phyloP scores from a whole-genome alignment of 2,888 invertebrate genomes.

The Nemotelus pantherinus region DNA sequence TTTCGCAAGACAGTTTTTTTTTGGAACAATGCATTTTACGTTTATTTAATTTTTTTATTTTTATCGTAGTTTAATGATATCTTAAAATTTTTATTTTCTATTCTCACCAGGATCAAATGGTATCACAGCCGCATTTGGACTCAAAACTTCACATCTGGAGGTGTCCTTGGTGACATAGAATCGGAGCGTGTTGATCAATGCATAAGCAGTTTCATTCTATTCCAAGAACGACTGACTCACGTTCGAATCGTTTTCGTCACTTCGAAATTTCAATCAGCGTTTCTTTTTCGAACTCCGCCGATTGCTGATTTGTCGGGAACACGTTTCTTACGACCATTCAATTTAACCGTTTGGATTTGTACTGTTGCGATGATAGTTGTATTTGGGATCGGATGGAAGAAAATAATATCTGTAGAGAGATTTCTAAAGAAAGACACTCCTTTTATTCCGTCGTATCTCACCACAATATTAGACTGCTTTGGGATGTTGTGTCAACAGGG shows the following conservation, averaged over 20 bases:
- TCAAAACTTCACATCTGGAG: slow-evolving; percentile 54
- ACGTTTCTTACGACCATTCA: slow-evolving; percentile 70
- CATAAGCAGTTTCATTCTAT: slow-evolving; percentile 53
- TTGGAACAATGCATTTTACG: too few species aligned
- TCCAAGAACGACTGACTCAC: slow-evolving; percentile 52
- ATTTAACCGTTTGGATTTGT: slow-evolving; percentile 68
- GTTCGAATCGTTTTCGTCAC: slow-evolving; percentile 52
- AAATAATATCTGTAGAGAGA: slow-evolving; percentile 59
- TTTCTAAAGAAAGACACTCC: slow-evolving; percentile 52
- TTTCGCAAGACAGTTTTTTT: too few species aligned
- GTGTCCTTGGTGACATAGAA: slow-evolving; percentile 57
- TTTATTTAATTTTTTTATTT: too few species aligned
- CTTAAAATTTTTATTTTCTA: neutral
- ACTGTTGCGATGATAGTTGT: slow-evolving; percentile 61
- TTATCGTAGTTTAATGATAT: too few species aligned
- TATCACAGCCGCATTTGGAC: slow-evolving; percentile 19
- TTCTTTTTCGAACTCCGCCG: slow-evolving; percentile 70
- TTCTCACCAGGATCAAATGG: slow-evolving; percentile 13
- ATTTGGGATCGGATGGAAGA: slow-evolving; percentile 59
- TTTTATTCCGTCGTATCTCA: slow-evolving; percentile 58
- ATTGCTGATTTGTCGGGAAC: slow-evolving; percentile 68
- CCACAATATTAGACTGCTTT: slow-evolving; percentile 63
- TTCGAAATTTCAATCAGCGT: slow-evolving; percentile 62
- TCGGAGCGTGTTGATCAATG: slow-evolving; percentile 56
- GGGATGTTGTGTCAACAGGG: slow-evolving; percentile 67